Percentiles rank a stretch among this genome's conserved stretches.
Evolutionary conservation across 2,797 vertebrate genomes (phyloP).

Genomic region (Neopelma chrysocephalum): DNA sequence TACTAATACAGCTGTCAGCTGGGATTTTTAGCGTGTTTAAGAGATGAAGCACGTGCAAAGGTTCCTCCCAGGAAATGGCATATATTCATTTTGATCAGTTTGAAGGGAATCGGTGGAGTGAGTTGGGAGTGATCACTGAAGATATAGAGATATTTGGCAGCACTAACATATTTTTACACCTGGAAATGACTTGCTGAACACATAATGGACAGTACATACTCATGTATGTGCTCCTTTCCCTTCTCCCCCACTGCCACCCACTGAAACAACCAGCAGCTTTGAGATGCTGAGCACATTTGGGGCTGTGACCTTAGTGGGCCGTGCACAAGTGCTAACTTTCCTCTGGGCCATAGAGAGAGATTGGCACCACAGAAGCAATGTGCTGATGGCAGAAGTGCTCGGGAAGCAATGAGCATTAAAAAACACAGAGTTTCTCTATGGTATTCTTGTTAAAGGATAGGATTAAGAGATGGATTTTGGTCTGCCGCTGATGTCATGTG

Average conservation of each 20-base stretch:
- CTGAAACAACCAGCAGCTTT: background rate
- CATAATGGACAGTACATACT: background rate
- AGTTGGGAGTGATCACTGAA: background rate
- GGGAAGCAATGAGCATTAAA: background rate
- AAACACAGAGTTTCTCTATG: background rate
- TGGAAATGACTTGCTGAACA: slow-evolving; percentile 1
- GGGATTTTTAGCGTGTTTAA: slow-evolving; percentile 50
- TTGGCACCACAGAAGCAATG: background rate
- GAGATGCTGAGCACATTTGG: background rate
- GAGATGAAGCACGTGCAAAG: slow-evolving; percentile 43
- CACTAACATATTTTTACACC: background rate
- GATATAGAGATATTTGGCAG: background rate
- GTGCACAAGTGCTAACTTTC: background rate
- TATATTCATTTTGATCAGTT: slow-evolving; percentile 58
- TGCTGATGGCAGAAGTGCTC: background rate
- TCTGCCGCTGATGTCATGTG: background rate
- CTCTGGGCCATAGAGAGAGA: background rate
- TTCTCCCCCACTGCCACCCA: background rate
- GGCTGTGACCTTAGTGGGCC: background rate
- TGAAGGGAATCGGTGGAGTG: slow-evolving; percentile 15
- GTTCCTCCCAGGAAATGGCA: slow-evolving; percentile 45
- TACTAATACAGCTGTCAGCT: slow-evolving; percentile 25
- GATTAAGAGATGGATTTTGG: background rate
- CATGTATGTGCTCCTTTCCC: background rate
- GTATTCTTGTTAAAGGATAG: background rate